Conservation (phyloP, 2,797 vertebrate genomes). For the Argentina silus region DNA sequence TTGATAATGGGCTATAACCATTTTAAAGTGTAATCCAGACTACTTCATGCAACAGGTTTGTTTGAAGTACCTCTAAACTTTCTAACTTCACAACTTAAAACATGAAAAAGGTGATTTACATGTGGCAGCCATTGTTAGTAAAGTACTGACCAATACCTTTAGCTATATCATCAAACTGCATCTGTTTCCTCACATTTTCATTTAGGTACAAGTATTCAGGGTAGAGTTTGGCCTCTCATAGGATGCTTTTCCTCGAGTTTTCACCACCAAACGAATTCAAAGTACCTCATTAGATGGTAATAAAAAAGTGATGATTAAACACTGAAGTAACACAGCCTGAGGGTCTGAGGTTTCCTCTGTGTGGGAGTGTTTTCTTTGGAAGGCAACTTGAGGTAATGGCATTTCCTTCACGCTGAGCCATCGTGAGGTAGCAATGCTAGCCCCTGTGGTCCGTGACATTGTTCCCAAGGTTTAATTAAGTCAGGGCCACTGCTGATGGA, state of each 20-base stretch:
- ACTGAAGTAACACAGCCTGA: slow-evolving; percentile 31
- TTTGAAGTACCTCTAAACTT: slow-evolving; percentile 27
- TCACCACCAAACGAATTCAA: slow-evolving; percentile 33
- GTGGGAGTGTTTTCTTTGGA: slow-evolving; percentile 31
- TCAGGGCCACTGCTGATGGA: slow-evolving; percentile 66
- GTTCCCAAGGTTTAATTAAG: slow-evolving; percentile 73
- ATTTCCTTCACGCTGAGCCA: slow-evolving; percentile 45
- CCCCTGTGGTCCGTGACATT: slow-evolving; percentile 69
- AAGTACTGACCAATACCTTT: background rate
- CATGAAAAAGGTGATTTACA: background rate
- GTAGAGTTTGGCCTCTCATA: slow-evolving; percentile 23
- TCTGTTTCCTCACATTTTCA: slow-evolving; percentile 4
- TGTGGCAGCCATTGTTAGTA: background rate
- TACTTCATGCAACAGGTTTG: slow-evolving; percentile 48
- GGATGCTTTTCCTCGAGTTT: slow-evolving; percentile 24
- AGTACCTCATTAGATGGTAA: slow-evolving; percentile 33
- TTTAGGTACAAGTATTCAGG: slow-evolving; percentile 6
- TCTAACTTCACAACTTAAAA: slow-evolving; percentile 14
- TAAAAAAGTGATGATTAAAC: slow-evolving; percentile 37
- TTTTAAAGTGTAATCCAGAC: slow-evolving; percentile 40
- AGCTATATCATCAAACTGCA: slow-evolving; percentile 17
- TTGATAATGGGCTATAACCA: slow-evolving; percentile 66
- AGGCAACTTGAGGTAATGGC: slow-evolving; percentile 52
- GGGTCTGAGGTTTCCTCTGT: slow-evolving; percentile 28
- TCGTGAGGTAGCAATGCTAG: slow-evolving; percentile 43